Conservation (phyloP, 2,797 vertebrate genomes). For the Setipinna tenuifilis region DNA sequence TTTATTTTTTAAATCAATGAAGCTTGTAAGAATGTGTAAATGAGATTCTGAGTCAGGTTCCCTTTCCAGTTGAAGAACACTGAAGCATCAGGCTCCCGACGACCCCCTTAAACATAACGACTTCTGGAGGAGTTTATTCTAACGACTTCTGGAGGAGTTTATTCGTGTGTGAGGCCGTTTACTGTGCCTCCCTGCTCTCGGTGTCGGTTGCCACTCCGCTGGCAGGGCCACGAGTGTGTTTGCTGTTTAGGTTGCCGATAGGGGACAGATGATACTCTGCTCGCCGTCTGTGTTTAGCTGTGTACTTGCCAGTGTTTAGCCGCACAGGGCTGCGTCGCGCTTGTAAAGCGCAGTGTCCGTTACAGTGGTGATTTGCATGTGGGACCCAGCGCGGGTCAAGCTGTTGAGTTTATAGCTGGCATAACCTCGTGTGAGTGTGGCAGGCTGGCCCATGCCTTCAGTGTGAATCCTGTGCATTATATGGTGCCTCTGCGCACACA, state of each 20-base stretch:
- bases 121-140: neutral
- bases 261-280: neutral
- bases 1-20: too few species aligned
- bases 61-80: neutral
- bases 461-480: neutral
- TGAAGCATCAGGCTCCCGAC: neutral
- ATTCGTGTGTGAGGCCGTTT: neutral
- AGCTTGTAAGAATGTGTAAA: too few species aligned
- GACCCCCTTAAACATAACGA: neutral
- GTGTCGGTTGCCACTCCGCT: neutral
- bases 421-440: neutral
- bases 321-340: neutral
- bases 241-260: neutral
- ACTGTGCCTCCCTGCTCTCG: neutral
- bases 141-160: neutral
- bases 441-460: neutral
- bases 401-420: slow-evolving; percentile 25
- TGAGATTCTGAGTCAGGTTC: too few species aligned
- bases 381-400: neutral
- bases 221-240: slow-evolving; percentile 2
- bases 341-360: slow-evolving; percentile 3
- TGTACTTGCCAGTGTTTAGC: slow-evolving; percentile 22
- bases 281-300: slow-evolving; percentile 1
- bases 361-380: slow-evolving; percentile 22
- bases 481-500: neutral